Evolutionary conservation across 2,113 vertebrate genomes (phyloP).

Genomic region (Speoplatyrhinus poulsoni): DNA sequence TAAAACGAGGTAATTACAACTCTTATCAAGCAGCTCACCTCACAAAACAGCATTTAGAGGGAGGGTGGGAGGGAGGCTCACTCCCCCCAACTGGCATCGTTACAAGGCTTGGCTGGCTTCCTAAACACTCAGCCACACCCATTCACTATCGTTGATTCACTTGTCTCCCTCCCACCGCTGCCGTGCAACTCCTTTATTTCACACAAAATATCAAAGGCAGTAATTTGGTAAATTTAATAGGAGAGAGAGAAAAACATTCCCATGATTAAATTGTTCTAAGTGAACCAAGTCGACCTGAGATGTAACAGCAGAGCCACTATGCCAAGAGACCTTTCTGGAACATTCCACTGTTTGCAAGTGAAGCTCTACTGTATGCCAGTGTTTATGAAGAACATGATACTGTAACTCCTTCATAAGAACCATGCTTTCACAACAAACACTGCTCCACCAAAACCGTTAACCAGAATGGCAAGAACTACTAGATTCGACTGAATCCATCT

Average conservation of each 20-base stretch:
- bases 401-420: conserved; percentile 46
- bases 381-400: conserved; percentile 19
- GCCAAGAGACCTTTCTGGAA: conserved; percentile 15
- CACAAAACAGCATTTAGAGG: conserved; percentile 63
- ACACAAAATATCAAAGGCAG: conserved; percentile 28
- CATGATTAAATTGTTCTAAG: conserved; percentile 9
- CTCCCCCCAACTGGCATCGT: conserved; percentile 42
- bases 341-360: neutral
- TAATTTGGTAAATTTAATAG: conserved; percentile 43
- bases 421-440: conserved; percentile 36
- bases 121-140: conserved; percentile 52
- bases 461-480: too few relatives aligned
- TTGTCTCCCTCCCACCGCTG: conserved; percentile 4
- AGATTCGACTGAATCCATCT: too few relatives aligned
- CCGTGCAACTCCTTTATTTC: conserved; percentile 20
- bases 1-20: conserved; percentile 72
- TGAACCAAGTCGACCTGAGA: conserved; percentile 25
- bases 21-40: conserved; percentile 65
- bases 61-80: conserved; percentile 28
- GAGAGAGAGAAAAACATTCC: conserved; percentile 25
- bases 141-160: conserved; percentile 38
- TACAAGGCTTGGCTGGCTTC: conserved; percentile 54
- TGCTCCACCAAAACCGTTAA: conserved; percentile 42
- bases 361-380: neutral
- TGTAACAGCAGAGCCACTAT: conserved; percentile 30